A percentile compares a stretch with the other conserved stretches of the same genome.
Conservation (phyloP, 2,888 invertebrate species). For the Lycophotia porphyrea region DNA sequence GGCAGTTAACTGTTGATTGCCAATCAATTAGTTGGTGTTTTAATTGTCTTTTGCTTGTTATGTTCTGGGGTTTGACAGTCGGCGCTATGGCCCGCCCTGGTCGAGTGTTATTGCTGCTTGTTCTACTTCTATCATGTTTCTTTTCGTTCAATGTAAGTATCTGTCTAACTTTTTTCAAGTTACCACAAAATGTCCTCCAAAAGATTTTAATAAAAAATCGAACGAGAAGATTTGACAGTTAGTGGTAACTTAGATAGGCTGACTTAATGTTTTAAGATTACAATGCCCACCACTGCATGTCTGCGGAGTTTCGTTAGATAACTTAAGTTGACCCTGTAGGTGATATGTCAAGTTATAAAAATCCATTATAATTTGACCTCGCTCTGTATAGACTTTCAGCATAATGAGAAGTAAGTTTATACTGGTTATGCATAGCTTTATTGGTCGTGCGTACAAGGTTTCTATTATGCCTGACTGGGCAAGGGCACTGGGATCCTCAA, state of each 20-base stretch:
- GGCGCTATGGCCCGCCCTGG: slow-evolving; percentile 61
- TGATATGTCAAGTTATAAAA: neutral
- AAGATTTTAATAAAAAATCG: no score
- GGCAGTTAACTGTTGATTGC: slow-evolving; percentile 46
- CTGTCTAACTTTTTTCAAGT: no score
- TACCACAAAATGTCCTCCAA: neutral
- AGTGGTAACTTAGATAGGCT: neutral
- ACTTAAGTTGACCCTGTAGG: no score
- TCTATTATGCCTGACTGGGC: neutral
- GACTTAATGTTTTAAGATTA: neutral
- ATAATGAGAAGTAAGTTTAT: neutral
- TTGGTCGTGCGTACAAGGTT: neutral
- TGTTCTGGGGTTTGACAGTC: slow-evolving; percentile 53
- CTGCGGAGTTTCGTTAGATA: no score
- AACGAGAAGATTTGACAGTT: neutral
- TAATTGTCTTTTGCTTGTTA: slow-evolving; percentile 42
- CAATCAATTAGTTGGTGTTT: slow-evolving; percentile 56
- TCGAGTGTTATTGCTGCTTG: slow-evolving; percentile 33
- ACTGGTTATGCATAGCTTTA: neutral
- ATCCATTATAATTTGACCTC: neutral
- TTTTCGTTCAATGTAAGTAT: slow-evolving; percentile 72
- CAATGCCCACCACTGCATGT: neutral
- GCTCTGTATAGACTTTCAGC: neutral
- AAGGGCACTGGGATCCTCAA: neutral
- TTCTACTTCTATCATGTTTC: slow-evolving; percentile 64